Evolutionary conservation across 2,113 vertebrate species (phyloP), one percentile per base, ranked within the genome.

Genomic region (Plotosus lineatus): DNA sequence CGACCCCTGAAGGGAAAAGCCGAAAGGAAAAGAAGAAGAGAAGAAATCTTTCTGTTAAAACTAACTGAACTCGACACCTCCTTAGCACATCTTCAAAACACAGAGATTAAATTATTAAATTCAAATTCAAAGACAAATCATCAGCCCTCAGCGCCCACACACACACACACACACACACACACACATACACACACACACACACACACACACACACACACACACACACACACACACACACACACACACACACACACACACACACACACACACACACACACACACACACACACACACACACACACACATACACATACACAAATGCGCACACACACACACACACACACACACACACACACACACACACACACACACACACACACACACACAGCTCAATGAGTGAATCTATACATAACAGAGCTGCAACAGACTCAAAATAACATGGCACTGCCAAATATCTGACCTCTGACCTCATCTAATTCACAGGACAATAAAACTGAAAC

Each of bases 381-480:
- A 44, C 23, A 44, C 65, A 21, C 7, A 14, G n/a, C 58, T 66
- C 31, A 38, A 23, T 71, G 36, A 19, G 23, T 61, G 33, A 55
- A 12, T 63, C 15, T 71, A 48, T 15, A 71, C 68, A 71, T 7
- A n/a, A 71, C n/a, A 71, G 75, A 51, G 61, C 46, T 80, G 38
- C 48, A 26, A 26, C 50, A 85, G 80, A 83, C 72, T 82, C 33
- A 2, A 26, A 58, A 31, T 50, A 81, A 40, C 69, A 76, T 17
- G 44, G 48, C 66, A 42, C 42, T 77, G 72, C 61, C 61, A 88
- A 80, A 84, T 73, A 75, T 40, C 42, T 88, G 87, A 89, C 89
- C 85, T 87, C 72, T 87, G 84, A 87, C 88, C 84, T 79, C 69
- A 40, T n/a, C 36, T 80, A 79, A 85, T 75, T 82, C 84, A 33